Evolutionary conservation across 2,888 invertebrate genomes (phyloP).

Genomic region (Marasmarcha lunaedactyla): DNA sequence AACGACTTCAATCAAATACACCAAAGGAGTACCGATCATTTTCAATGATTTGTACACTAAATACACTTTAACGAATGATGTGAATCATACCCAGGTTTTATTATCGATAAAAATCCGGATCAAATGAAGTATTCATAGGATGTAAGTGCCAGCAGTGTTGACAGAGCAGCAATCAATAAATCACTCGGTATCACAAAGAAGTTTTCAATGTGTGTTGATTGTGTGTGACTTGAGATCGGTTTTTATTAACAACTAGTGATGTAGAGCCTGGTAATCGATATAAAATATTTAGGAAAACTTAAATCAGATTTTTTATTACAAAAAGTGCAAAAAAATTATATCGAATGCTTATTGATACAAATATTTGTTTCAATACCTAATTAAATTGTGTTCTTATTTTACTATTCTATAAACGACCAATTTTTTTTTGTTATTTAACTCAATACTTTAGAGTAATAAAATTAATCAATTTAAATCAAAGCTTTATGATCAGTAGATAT

Average conservation of each 20-base stretch:
- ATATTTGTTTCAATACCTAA: too few relatives aligned
- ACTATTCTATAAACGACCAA: too few relatives aligned
- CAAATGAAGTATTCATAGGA: slow-evolving; percentile 49
- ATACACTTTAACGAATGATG: slow-evolving; percentile 61
- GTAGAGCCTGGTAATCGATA: slow-evolving; percentile 17
- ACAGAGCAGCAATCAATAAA: slow-evolving; percentile 70
- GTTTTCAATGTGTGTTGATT: slow-evolving; percentile 69
- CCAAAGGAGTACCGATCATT: slow-evolving; percentile 22
- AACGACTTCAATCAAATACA: slow-evolving; percentile 23
- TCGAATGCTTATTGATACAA: slow-evolving; percentile 2
- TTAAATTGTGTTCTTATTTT: too few relatives aligned
- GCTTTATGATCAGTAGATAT: too few relatives aligned
- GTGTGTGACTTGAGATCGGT: slow-evolving; percentile 63
- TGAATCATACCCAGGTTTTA: slow-evolving; percentile 54
- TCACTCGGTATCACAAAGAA: slow-evolving; percentile 61
- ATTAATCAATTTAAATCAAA: too few relatives aligned
- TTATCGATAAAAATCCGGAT: slow-evolving; percentile 68
- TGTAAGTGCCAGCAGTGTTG: slow-evolving; percentile 53
- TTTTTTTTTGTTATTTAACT: too few relatives aligned
- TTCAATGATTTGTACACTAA: slow-evolving; percentile 55
- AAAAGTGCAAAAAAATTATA: neutral
- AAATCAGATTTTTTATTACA: slow-evolving; percentile 2
- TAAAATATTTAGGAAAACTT: slow-evolving; percentile 9
- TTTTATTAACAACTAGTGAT: slow-evolving; percentile 49
- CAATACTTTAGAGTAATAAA: too few relatives aligned